Evolutionary conservation across 2,888 invertebrate genomes (phyloP).

Genomic region (Phlogophora meticulosa): DNA sequence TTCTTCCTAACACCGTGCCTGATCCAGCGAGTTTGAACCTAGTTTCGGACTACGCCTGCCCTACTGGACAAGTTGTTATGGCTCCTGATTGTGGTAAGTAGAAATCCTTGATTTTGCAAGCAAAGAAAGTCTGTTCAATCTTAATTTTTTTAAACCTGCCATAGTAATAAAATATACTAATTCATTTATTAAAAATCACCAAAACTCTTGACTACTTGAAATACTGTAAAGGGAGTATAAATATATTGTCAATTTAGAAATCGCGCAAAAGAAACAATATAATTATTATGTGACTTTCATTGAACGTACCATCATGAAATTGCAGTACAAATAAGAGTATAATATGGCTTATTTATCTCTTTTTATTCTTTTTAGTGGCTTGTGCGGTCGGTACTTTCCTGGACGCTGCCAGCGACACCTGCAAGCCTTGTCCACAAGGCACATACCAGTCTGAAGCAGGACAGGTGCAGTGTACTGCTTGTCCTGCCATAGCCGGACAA

Average conservation of each 20-base stretch:
- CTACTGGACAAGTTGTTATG: conserved; percentile 97
- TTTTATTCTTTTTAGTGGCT: conserved; percentile 91
- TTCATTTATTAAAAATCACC: too few species aligned
- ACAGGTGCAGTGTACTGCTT: conserved; percentile 96
- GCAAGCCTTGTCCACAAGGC: conserved; percentile 96
- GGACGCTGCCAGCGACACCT: conserved; percentile 94
- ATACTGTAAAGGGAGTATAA: too few species aligned
- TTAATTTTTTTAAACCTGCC: neutral
- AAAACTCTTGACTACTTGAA: too few species aligned
- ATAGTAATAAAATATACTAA: too few species aligned
- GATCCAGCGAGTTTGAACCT: conserved; percentile 97
- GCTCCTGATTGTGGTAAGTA: conserved; percentile 97
- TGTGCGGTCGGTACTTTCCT: conserved; percentile 98
- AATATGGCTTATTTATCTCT: neutral
- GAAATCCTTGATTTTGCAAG: neutral
- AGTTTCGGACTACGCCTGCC: conserved; percentile 98
- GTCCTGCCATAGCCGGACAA: conserved; percentile 97
- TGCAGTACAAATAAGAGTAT: neutral
- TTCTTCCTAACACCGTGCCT: conserved; percentile 98
- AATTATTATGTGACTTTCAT: too few species aligned
- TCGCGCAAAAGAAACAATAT: too few species aligned
- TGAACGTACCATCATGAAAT: neutral
- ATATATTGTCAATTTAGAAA: too few species aligned
- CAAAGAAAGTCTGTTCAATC: neutral
- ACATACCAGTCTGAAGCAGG: conserved; percentile 98